Evolutionary conservation across 2,888 invertebrate species (phyloP).

Genomic region (Arctia plantaginis): DNA sequence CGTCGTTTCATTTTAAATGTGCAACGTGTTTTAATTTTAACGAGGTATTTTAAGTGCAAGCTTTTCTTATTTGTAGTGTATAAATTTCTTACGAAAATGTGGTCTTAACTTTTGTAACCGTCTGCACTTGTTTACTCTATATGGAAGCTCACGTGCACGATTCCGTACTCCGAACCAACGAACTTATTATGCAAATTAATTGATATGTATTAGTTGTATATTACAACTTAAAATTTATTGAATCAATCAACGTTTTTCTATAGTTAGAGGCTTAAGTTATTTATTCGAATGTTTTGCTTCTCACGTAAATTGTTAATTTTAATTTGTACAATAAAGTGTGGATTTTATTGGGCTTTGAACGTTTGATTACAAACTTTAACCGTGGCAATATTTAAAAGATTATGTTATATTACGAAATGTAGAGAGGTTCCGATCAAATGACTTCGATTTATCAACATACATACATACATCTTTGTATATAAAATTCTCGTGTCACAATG

Average conservation of each 20-base stretch:
- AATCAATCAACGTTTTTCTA: slow-evolving; percentile 32
- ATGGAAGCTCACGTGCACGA: slow-evolving; percentile 38
- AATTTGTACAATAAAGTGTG: neutral
- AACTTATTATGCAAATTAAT: slow-evolving; percentile 57
- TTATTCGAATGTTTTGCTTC: slow-evolving; percentile 34
- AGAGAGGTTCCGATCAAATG: neutral
- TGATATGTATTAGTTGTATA: slow-evolving; percentile 42
- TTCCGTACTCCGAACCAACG: slow-evolving; percentile 48
- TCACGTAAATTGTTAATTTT: slow-evolving; percentile 18
- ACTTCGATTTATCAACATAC: neutral
- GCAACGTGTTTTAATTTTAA: neutral
- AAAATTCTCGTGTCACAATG: no score
- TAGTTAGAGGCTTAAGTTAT: slow-evolving; percentile 18
- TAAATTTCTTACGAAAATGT: neutral
- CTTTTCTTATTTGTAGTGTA: neutral
- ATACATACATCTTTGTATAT: no score
- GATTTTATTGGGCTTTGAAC: neutral
- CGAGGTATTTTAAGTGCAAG: neutral
- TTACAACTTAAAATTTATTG: slow-evolving; percentile 30
- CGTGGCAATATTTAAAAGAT: neutral
- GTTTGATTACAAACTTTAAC: neutral
- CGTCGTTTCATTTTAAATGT: neutral
- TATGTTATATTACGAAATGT: neutral
- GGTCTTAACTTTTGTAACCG: neutral
- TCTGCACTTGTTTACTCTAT: slow-evolving; percentile 12